These are phyloP conservation scores for Cordilura impudica DNA, from an alignment of 2,888 invertebrate species.

Conservation along the genomic window DNA sequence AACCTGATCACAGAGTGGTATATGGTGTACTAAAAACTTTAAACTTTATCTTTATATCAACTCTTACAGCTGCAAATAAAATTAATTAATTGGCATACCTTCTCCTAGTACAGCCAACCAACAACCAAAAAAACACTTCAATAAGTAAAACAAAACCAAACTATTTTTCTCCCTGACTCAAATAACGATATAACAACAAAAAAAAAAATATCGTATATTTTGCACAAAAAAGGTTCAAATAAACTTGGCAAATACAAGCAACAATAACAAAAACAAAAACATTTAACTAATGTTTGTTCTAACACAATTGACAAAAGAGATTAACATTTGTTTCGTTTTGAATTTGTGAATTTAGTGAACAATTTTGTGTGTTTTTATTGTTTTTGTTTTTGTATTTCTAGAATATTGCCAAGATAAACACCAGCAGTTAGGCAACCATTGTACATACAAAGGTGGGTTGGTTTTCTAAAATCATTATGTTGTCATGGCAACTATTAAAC, in stretches of 20 bases:
- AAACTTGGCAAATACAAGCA: conserved; percentile 3
- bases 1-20: too few species aligned
- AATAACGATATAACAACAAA: not conserved
- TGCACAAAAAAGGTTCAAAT: conserved; percentile 3
- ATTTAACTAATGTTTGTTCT: conserved; percentile 37
- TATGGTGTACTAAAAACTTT: too few species aligned
- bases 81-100: not conserved
- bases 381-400: not conserved
- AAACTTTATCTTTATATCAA: too few species aligned
- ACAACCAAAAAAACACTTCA: not conserved
- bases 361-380: not conserved
- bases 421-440: not conserved
- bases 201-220: conserved; percentile 11
- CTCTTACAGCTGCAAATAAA: conserved; percentile 10
- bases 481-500: conserved; percentile 48
- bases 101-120: conserved; percentile 14
- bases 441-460: conserved; percentile 28
- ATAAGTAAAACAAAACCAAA: not conserved
- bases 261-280: not conserved
- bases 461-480: conserved; percentile 29
- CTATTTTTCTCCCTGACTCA: not conserved
- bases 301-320: conserved; percentile 35
- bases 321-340: conserved; percentile 24
- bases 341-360: not conserved
- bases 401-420: conserved; percentile 23